These are phyloP conservation scores for Raja brachyura DNA, from an alignment of 2,113 vertebrate genomes.

Conservation along the genomic window DNA sequence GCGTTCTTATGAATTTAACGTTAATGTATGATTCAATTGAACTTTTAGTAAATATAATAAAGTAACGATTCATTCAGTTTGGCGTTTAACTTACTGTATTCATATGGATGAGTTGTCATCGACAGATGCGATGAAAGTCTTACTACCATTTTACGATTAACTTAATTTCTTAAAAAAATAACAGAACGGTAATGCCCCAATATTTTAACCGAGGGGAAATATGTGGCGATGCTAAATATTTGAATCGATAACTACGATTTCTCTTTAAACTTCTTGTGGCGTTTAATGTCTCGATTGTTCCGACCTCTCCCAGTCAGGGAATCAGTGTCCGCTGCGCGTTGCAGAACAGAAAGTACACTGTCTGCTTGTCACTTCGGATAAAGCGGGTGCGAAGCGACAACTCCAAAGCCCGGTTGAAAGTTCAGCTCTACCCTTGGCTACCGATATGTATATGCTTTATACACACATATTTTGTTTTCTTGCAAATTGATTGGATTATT, in stretches of 20 bases:
- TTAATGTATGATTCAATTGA: background rate
- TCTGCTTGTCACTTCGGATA: constrained; percentile 60
- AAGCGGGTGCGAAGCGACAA: constrained; percentile 45
- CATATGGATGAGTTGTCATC: background rate
- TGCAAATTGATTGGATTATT: background rate
- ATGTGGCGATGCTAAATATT: background rate
- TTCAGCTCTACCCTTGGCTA: constrained; percentile 52
- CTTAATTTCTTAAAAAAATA: background rate
- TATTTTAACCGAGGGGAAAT: no score
- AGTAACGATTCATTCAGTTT: background rate
- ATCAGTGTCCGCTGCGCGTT: constrained; percentile 43
- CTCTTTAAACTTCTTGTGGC: background rate
- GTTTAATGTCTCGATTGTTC: background rate
- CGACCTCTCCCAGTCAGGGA: background rate
- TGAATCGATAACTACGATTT: background rate
- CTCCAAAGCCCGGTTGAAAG: constrained; percentile 56
- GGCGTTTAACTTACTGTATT: background rate
- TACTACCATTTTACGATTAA: background rate
- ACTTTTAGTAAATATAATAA: background rate
- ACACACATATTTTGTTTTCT: background rate
- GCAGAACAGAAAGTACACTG: constrained; percentile 52
- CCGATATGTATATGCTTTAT: constrained; percentile 42
- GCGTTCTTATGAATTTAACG: background rate
- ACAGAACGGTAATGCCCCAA: background rate
- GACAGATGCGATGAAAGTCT: background rate